Percentiles rank a stretch among this genome's conserved stretches.
phyloP scores from a whole-genome alignment of 2,113 vertebrate genomes.

The Panthera leo region DNA sequence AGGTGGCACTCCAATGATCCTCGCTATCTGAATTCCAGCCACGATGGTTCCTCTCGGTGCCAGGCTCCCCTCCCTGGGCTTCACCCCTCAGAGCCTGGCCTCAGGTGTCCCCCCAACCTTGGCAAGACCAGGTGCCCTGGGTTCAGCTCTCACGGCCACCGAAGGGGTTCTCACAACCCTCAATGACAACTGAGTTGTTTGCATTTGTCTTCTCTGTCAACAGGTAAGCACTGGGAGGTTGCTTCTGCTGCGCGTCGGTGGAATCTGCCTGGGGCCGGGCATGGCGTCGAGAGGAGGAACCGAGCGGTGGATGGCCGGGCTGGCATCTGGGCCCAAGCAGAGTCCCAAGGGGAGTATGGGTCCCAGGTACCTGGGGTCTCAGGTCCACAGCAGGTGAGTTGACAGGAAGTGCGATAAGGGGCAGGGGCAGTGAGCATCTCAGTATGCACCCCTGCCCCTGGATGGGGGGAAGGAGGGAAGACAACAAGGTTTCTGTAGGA shows the following conservation, averaged over 20 bases:
- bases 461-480: background rate
- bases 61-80: background rate
- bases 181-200: background rate
- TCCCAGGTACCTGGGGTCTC: rapidly evolving
- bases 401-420: rapidly evolving
- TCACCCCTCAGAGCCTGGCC: background rate
- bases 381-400: background rate
- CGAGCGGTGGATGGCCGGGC: rapidly evolving
- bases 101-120: background rate
- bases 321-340: background rate
- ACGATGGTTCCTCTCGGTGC: rapidly evolving
- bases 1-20: too few species aligned
- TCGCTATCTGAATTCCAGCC: background rate
- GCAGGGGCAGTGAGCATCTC: rapidly evolving
- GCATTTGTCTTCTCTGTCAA: background rate
- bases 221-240: background rate
- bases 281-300: rapidly evolving
- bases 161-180: rapidly evolving
- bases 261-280: rapidly evolving
- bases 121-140: background rate
- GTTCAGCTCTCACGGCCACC: background rate
- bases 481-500: background rate
- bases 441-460: rapidly evolving
- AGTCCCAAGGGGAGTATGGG: too few species aligned
- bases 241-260: rapidly evolving